Evolutionary conservation across 2,113 vertebrate genomes (phyloP).

Genomic region (Sporophila hypoxantha): DNA sequence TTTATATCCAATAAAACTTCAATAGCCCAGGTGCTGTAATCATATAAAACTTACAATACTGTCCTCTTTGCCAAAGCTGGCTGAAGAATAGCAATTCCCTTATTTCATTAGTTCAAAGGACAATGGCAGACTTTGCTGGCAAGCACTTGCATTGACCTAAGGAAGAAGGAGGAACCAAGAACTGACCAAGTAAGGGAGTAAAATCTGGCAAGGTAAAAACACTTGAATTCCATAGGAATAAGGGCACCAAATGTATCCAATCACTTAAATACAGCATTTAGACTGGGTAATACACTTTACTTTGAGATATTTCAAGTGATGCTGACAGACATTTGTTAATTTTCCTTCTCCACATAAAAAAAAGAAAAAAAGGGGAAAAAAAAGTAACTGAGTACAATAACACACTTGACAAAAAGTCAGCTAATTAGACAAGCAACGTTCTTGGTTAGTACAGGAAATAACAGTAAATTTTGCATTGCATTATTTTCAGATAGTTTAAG

Average conservation of each 20-base stretch:
- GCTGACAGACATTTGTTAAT: neutral
- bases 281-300: neutral
- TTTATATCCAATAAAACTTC: neutral
- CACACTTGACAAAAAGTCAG: neutral
- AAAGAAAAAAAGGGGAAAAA: neutral
- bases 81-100: neutral
- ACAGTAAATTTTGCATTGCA: neutral
- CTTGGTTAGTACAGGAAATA: neutral
- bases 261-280: neutral
- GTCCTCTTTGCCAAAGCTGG: neutral
- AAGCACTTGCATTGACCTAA: neutral
- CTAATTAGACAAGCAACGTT: neutral
- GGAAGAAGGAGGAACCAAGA: neutral
- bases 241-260: neutral
- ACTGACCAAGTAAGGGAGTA: neutral
- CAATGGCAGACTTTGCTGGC: neutral
- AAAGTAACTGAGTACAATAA: neutral
- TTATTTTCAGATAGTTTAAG: neutral
- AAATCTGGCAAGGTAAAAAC: neutral
- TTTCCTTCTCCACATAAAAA: neutral
- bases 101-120: neutral
- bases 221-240: neutral
- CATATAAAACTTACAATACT: neutral
- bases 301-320: neutral
- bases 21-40: neutral